phyloP scores from a whole-genome alignment of 1,140 invertebrate genomes.

The Camponotus pennsylvanicus region DNA sequence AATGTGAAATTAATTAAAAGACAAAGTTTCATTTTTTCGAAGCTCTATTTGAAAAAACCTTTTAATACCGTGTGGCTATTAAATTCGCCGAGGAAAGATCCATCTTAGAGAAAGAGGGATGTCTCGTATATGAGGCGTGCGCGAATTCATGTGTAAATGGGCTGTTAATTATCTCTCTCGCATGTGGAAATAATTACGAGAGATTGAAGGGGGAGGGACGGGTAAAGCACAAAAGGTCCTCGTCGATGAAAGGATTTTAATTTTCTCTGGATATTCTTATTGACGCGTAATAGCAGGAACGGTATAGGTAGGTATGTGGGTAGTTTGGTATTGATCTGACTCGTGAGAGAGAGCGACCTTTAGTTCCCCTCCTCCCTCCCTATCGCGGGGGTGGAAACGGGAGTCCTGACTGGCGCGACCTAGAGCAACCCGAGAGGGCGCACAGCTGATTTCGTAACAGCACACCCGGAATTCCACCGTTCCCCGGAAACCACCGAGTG shows the following conservation, averaged over 20 bases:
- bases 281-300: constrained; percentile 61
- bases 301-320: constrained; percentile 70
- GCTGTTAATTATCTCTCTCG: neutral
- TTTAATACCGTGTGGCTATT: neutral
- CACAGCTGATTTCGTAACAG: constrained; percentile 77
- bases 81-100: constrained; percentile 36
- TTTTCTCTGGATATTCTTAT: constrained; percentile 71
- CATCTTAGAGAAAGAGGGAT: neutral
- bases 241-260: constrained; percentile 24
- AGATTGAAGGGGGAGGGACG: neutral
- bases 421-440: constrained; percentile 72
- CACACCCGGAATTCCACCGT: constrained; percentile 66
- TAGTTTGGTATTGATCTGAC: constrained; percentile 75
- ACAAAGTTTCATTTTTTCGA: neutral
- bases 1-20: neutral
- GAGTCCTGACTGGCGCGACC: constrained; percentile 66
- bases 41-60: neutral
- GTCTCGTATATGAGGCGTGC: neutral
- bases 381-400: constrained; percentile 40
- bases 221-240: neutral
- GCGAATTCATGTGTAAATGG: neutral
- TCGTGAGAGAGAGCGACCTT: constrained; percentile 73
- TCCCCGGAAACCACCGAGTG: constrained; percentile 66
- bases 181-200: neutral
- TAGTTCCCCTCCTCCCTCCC: constrained; percentile 62